Evolutionary conservation across 2,888 invertebrate species (phyloP), one percentile per base, ranked within the genome.

Genomic region (Pterostichus madidus): DNA sequence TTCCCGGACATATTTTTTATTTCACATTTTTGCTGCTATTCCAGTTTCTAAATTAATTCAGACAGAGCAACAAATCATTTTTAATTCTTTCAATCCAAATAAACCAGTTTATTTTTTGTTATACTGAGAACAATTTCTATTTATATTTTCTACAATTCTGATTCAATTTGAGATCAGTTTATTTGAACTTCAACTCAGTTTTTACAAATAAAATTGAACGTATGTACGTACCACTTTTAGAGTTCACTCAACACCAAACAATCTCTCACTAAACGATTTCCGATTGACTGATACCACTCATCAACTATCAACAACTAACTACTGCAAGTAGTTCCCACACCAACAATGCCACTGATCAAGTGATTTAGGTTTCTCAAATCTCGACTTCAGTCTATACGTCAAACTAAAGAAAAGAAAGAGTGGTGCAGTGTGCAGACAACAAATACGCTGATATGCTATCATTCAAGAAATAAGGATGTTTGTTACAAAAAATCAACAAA

Each of bases 401-500:
- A 44, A 44, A 68, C 15, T 56, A 44, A 8, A 39, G 17, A 17
- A 13, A 64, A n/a, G 15, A 10, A 35, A 64, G 39, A 46, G 68
- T 46, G 24, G 68, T 71, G 68, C 68, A 15, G 68, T 71, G 68
- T 71, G 68, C 68, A 71, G 68, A 71, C 68, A 56, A 71, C 68
- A 56, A 49, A 49, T 2, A 13, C 64, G 44, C 68, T 71, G 68
- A 71, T 71, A 71, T 10, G 17, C 15, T 71, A 71, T 71, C 68
- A 71, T 44, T 17, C 8, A 17, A 56, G 24, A 56, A 56, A 17
- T 56, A 56, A 52, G 13, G 5, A 39, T 39, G 39, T 39, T 39
- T 49, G 49, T 49, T 49, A 49, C 1, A n/a, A 13, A 49, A 11
- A 8, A 49, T 49, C 1, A 49, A 49, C 49, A 10, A 49, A 49